Base-by-base conservation (phyloP, 2,113 vertebrate species). In the Ceyx margarethae region DNA sequence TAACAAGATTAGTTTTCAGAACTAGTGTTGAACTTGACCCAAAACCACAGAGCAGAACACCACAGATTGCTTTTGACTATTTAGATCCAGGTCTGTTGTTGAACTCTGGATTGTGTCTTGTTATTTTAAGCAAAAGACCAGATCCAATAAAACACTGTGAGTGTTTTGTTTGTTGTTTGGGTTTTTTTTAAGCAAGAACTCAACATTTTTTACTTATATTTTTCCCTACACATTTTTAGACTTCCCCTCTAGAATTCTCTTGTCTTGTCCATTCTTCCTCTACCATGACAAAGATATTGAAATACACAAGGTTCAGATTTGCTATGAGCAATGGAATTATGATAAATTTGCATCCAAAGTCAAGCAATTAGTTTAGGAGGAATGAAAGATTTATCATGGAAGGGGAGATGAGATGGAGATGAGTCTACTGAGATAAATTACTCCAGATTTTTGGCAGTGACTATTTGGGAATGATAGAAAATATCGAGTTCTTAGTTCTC, bases 31-130 rank as follows among this genome's bases (percentile, higher is more conserved):
- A 89, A 83, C 28, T 20, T 79, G 62, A 82, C 89, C 51, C 9
- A 82, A 92, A 95, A 77, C 75, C 82, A 66, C 60, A 80, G n/a
- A 77, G 37, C 54, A 89, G 74, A 91, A 42, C 31, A 83, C 67
- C 40, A 40, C 13, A 79, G 45, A 73, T 46, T 91, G 31, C 11
- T 90, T 87, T 93, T 69, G 58, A 23, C 43, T 87, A 13, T 54
- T 78, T 82, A 78, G 35, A 53, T 73, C 60, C 50, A 58, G 10
- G 20, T 62, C 51, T 87, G 46, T 5, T 86, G 21, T 57, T 83
- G 37, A 77, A 66, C 29, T 79, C 75, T 86, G 29, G 54, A 40
- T 62, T 72, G 25, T 67, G 26, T 57, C 37, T 86, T 86, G 23
- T 37, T 81, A 46, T 20, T 81, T 45, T n/a, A 91, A 76, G 16